Evolutionary conservation across 1,140 invertebrate species (phyloP).

Genomic region (Drosophila hydei): DNA sequence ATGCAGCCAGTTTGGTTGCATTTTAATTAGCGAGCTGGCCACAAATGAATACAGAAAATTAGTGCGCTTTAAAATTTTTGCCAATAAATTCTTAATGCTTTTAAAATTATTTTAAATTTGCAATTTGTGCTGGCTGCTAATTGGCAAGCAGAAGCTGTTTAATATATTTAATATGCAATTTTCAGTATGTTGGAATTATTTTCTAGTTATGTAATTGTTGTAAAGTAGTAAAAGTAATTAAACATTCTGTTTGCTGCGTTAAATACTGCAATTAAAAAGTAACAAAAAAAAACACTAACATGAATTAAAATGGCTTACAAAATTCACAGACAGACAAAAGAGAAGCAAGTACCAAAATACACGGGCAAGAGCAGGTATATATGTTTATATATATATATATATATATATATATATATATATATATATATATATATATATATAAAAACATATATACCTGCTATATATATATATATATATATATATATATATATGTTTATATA

Average conservation of each 20-base stretch:
- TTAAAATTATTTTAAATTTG: constrained; percentile 45
- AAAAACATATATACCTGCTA: no score
- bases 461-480: not conserved
- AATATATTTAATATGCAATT: constrained; percentile 41
- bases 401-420: constrained; percentile 16
- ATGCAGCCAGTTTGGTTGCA: constrained; percentile 32
- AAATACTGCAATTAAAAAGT: constrained; percentile 79
- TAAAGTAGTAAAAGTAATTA: constrained; percentile 56
- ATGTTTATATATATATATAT: not conserved
- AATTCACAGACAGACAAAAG: constrained; percentile 36
- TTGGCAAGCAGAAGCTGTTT: constrained; percentile 14
- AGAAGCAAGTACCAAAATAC: constrained; percentile 19
- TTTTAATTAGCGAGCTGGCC: constrained; percentile 60
- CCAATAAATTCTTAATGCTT: constrained; percentile 43
- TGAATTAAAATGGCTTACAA: constrained; percentile 78
- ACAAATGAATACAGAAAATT: constrained; percentile 51
- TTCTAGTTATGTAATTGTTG: constrained; percentile 59
- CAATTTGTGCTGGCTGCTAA: constrained; percentile 11
- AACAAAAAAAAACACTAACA: constrained; percentile 79
- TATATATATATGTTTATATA: constrained; percentile 14
- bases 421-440: constrained; percentile 18
- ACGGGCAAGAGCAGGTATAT: no score
- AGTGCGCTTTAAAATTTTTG: constrained; percentile 43
- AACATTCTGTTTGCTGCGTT: constrained; percentile 74
- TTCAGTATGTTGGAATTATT: constrained; percentile 51